A percentile compares a stretch with the other conserved stretches of the same genome.
phyloP scores from a whole-genome alignment of 2,797 vertebrate species.

The Thripadectes ignobilis region DNA sequence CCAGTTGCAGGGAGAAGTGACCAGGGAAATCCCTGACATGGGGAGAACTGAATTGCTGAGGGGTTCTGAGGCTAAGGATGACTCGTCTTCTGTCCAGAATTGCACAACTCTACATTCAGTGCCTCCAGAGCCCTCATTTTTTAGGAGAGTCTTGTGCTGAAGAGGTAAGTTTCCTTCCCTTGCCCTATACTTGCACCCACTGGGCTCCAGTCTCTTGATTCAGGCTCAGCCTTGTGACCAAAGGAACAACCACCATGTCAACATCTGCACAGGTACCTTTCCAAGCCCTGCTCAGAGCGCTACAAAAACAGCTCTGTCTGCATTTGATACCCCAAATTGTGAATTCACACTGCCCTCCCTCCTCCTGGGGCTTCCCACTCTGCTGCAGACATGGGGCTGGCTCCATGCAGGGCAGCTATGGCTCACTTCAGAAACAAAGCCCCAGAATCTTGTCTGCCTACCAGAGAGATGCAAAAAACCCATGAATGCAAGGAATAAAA shows the following conservation, averaged over 20 bases:
- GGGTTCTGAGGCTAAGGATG: neutral
- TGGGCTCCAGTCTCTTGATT: neutral
- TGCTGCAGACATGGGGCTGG: neutral
- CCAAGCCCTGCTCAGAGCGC: neutral
- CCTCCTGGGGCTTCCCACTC: neutral
- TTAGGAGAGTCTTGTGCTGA: neutral
- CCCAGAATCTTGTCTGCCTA: neutral
- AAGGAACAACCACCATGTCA: neutral
- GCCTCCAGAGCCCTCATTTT: neutral
- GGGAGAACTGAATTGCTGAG: neutral
- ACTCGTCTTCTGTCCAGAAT: neutral
- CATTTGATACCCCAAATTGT: neutral
- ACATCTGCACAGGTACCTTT: neutral
- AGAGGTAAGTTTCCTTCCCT: neutral
- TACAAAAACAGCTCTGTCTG: neutral
- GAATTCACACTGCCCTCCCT: neutral
- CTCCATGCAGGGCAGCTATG: rapidly evolving
- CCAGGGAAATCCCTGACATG: neutral
- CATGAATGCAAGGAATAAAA: neutral
- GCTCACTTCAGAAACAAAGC: neutral
- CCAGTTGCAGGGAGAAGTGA: neutral
- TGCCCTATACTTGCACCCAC: rapidly evolving
- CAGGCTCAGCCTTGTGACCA: neutral
- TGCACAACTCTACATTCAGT: neutral
- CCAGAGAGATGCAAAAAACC: neutral